These are phyloP conservation scores for Plutomurus gul DNA, from an alignment of 1,140 invertebrate species.

Conservation along the genomic window DNA sequence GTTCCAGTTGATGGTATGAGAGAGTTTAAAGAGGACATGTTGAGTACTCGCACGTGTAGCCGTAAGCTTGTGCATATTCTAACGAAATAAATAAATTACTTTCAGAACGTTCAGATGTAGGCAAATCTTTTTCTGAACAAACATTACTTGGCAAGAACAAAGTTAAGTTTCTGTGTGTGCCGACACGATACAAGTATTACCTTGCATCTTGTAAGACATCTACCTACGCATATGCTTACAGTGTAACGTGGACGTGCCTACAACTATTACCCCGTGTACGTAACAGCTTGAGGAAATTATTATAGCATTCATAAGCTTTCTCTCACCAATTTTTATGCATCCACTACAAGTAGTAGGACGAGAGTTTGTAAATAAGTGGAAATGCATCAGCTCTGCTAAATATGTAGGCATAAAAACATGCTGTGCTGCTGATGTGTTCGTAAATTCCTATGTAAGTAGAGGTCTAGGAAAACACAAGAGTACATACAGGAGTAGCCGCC, in stretches of 20 bases:
- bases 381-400: not conserved
- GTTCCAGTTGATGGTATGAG: not conserved
- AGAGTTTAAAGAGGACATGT: not conserved
- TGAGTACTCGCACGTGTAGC: constrained; percentile 14
- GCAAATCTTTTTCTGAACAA: too few species aligned
- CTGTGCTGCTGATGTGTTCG: not conserved
- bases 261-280: too few species aligned
- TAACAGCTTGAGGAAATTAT: constrained; percentile 3
- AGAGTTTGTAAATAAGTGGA: not conserved
- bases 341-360: not conserved
- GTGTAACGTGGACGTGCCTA: too few species aligned
- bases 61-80: constrained; percentile 1
- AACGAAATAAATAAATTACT: not conserved
- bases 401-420: not conserved
- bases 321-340: not conserved
- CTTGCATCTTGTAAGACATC: too few species aligned
- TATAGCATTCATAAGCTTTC: not conserved
- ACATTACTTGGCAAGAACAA: too few species aligned
- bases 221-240: too few species aligned
- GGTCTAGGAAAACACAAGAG: not conserved
- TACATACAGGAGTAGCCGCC: not conserved
- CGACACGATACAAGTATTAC: too few species aligned
- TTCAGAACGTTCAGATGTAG: too few species aligned
- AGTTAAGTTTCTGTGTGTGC: too few species aligned
- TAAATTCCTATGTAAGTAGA: not conserved